These are phyloP conservation scores for Patella ulyssiponensis DNA, from an alignment of 2,888 invertebrate genomes.

Conservation along the genomic window DNA sequence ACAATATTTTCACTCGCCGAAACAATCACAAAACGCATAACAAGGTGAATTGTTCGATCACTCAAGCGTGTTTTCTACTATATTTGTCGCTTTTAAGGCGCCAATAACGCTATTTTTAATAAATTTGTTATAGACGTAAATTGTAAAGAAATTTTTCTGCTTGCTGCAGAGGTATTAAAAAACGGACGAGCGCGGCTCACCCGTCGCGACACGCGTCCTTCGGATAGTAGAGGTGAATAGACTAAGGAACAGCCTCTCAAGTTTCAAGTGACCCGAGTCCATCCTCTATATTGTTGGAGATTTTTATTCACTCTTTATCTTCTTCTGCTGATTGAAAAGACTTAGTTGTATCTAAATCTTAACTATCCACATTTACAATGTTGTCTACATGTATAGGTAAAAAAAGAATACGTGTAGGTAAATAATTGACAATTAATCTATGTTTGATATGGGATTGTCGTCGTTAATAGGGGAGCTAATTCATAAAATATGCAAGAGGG, in stretches of 20 bases:
- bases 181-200: neutral
- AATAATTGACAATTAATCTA: too few species aligned
- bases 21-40: neutral
- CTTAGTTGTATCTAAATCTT: too few species aligned
- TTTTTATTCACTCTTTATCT: too few species aligned
- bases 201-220: slow-evolving; percentile 9
- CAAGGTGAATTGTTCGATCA: neutral
- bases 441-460: too few species aligned
- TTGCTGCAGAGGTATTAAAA: slow-evolving; percentile 3
- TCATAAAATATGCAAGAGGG: too few species aligned
- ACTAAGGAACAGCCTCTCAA: neutral
- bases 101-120: slow-evolving; percentile 4
- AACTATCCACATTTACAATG: too few species aligned
- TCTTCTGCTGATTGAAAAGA: too few species aligned
- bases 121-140: neutral
- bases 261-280: slow-evolving; percentile 3
- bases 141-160: slow-evolving; percentile 3
- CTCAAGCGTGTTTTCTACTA: neutral
- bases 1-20: neutral
- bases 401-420: too few species aligned
- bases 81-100: neutral
- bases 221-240: neutral
- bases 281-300: slow-evolving; percentile 1
- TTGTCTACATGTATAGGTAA: too few species aligned
- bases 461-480: too few species aligned